Conservation (phyloP, 2,888 invertebrate species). For the Drosophila multiciliata region DNA sequence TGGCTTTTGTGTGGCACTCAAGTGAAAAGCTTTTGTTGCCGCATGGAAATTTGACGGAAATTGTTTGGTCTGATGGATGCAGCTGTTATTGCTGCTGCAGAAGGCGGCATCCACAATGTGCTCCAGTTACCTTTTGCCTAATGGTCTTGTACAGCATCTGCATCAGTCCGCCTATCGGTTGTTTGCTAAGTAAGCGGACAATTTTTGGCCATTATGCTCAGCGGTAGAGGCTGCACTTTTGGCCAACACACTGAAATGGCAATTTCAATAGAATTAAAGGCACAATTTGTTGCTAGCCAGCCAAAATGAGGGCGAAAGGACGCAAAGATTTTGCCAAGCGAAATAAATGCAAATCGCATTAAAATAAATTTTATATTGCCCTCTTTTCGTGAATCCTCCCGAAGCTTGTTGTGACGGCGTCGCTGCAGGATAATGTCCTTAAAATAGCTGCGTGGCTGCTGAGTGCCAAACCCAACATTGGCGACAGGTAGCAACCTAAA, state of each 20-base stretch:
- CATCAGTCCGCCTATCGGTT: conserved; percentile 25
- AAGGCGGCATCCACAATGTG: conserved; percentile 7
- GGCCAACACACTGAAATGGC: conserved; percentile 52
- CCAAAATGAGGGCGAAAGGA: not conserved
- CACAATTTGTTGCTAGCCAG: conserved; percentile 44
- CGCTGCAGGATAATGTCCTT: conserved; percentile 70
- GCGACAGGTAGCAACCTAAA: conserved; percentile 61
- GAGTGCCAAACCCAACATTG: conserved; percentile 44
- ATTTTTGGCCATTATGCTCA: conserved; percentile 55
- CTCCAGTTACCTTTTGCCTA: conserved; percentile 48
- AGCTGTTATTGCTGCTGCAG: conserved; percentile 42
- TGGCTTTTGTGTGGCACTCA: conserved; percentile 76
- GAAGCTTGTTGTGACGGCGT: conserved; percentile 17
- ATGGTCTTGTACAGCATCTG: conserved; percentile 52
- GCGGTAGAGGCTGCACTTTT: conserved; percentile 50
- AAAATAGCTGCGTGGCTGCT: conserved; percentile 48
- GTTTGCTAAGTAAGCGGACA: conserved; percentile 69
- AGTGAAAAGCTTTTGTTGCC: conserved; percentile 81
- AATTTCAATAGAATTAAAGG: conserved; percentile 65
- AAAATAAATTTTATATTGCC: conserved; percentile 69
- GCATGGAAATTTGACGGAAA: conserved; percentile 81
- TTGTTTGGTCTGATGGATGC: conserved; percentile 80
- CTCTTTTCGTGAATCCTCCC: conserved; percentile 10
- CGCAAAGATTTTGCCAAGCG: conserved; percentile 45
- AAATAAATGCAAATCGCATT: conserved; percentile 80